Evolutionary conservation across 2,113 vertebrate genomes (phyloP).

Genomic region (Ageneiosus marmoratus): DNA sequence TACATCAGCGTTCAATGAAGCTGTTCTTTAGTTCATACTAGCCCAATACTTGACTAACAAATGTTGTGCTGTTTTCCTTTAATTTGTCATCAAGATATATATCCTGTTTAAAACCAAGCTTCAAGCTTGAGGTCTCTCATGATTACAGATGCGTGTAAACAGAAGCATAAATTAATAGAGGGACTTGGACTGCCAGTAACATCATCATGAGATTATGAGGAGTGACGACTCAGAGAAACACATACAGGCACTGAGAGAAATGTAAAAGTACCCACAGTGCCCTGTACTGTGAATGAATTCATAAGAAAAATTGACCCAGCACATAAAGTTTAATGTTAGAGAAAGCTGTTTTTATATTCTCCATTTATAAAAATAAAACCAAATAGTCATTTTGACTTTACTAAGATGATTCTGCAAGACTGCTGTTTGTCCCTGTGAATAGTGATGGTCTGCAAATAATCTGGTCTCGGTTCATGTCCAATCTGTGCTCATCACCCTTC

Average conservation of each 20-base stretch:
- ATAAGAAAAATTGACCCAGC: background rate
- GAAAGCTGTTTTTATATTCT: background rate
- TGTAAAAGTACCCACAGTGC: background rate
- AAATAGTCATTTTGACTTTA: background rate
- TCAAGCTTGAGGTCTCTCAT: background rate
- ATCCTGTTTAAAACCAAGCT: background rate
- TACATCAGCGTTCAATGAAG: background rate
- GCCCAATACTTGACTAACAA: background rate
- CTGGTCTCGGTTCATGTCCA: background rate
- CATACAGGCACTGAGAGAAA: background rate
- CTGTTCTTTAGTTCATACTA: background rate
- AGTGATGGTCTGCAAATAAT: background rate
- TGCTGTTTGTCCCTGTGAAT: background rate
- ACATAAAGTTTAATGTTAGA: background rate
- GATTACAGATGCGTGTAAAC: background rate
- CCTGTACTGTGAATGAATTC: background rate
- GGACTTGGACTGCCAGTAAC: background rate
- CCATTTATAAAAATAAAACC: background rate
- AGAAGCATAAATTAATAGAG: background rate
- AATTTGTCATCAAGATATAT: background rate
- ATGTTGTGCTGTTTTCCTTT: background rate
- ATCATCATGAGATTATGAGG: too few species aligned
- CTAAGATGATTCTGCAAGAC: background rate
- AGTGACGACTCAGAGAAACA: background rate
- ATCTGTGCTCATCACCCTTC: constrained; percentile 14